Base-by-base conservation (phyloP, 2,113 vertebrate genomes). In the Syrrhaptes paradoxus region DNA sequence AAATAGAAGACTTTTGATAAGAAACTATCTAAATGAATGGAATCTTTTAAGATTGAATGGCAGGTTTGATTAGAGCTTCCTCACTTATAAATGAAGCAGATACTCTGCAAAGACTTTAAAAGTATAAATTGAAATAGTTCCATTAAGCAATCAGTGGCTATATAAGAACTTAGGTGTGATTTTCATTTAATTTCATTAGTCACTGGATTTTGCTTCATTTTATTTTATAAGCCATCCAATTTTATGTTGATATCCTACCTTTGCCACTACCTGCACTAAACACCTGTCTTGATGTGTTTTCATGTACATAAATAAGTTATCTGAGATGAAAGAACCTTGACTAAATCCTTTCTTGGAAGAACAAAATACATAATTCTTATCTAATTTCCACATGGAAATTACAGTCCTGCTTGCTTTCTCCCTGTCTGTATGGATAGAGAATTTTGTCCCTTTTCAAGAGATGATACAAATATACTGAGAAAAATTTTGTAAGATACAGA, bases 281-380 rank as follows among this genome's bases (percentile, higher is more conserved):
- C 17, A 13, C 9, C 10, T 46, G 2, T 55, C 68, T 65, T 48
- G 5, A 24, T 48, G 38, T 34, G n/a, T 87, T 78, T 66, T 86
- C 34, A 46, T 59, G 14, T 45, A 52, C 6, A 4, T 25, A 61
- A 70, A 32, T 43, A 84, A 46, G 17, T 59, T 70, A 21, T 34
- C 38, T 45, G 48, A 75, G 34, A 48, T 55, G 2, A 68, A 65
- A 4, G 9, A 21, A 57, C 52, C 74, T 71, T 58, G 46, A 63
- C 19, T 62, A 58, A 49, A 51, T n/a, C 14, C 81, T 89, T 63
- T 25, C 70, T 51, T 25, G n/a, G 32, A 74, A 67, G 43, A 65
- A 61, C 0, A 1, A 67, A 71, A 58, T 28, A 59, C 1, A 1
- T 32, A 52, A 66, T 46, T 28, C 15, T 59, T 72, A n/a, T 29